phyloP scores from a whole-genome alignment of 1,140 invertebrate genomes.

The Pectinophora gossypiella region DNA sequence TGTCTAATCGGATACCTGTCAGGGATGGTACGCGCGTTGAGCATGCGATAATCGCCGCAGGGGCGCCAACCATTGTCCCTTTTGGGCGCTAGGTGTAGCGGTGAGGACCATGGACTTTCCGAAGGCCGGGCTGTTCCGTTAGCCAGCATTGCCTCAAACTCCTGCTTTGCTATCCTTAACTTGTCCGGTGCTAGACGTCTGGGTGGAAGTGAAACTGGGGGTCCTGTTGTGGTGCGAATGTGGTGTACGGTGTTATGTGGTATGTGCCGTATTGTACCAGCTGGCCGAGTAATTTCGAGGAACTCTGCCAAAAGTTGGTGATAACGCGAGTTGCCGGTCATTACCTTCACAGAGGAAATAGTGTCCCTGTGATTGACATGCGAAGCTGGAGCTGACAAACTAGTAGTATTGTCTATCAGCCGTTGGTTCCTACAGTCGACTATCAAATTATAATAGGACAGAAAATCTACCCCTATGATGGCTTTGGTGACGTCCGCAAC shows the following conservation, averaged over 20 bases:
- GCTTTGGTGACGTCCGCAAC: conserved; percentile 22
- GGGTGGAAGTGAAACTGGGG: conserved; percentile 23
- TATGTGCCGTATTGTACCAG: conserved; percentile 9
- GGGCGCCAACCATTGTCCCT: conserved; percentile 16
- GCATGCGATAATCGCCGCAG: conserved; percentile 23
- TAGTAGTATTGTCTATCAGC: background rate
- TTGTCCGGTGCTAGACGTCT: conserved; percentile 5
- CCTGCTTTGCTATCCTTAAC: background rate
- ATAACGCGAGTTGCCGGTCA: conserved; percentile 15
- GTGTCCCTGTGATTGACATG: background rate
- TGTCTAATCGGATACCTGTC: conserved; percentile 46
- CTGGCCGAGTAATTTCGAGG: conserved; percentile 7
- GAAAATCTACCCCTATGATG: conserved; percentile 27
- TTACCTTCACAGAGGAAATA: background rate
- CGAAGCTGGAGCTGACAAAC: background rate
- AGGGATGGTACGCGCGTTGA: too few species aligned
- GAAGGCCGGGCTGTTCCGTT: conserved; percentile 5
- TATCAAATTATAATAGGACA: background rate
- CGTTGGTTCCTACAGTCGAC: conserved; percentile 37
- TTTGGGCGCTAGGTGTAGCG: conserved; percentile 19
- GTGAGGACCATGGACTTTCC: conserved; percentile 26
- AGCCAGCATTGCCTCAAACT: conserved; percentile 10
- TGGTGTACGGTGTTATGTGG: conserved; percentile 15
- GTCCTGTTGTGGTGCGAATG: conserved; percentile 31
- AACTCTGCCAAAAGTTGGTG: background rate